These are phyloP conservation scores for Thecophora atra DNA, from an alignment of 2,888 invertebrate species.

Conservation along the genomic window DNA sequence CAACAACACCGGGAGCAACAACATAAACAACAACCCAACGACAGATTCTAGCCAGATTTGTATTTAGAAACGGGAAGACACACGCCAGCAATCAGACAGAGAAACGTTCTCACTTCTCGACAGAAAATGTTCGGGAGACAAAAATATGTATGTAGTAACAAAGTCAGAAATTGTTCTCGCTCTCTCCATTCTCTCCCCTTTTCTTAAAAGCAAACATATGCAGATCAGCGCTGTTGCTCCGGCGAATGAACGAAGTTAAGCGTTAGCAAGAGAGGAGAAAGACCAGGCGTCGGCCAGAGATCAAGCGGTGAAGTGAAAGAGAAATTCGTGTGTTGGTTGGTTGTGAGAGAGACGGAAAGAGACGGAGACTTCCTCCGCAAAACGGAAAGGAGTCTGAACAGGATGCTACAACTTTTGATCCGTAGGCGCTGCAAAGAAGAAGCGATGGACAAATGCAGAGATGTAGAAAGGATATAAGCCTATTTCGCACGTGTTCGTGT, in stretches of 20 bases:
- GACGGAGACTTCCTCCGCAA: too few species aligned
- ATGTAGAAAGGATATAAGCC: not conserved
- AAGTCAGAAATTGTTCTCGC: too few species aligned
- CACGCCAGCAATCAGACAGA: not conserved
- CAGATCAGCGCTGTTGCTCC: not conserved
- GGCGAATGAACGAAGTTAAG: constrained; percentile 6
- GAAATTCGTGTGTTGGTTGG: too few species aligned
- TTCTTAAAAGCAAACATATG: not conserved
- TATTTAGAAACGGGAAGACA: not conserved
- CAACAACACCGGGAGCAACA: not conserved
- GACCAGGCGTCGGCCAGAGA: not conserved
- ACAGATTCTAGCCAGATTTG: not conserved
- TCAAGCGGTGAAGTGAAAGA: too few species aligned
- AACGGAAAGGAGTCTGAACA: too few species aligned
- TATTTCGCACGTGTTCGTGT: constrained; percentile 20
- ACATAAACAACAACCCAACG: not conserved
- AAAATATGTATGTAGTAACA: too few species aligned
- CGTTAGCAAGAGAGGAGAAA: not conserved
- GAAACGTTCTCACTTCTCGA: not conserved
- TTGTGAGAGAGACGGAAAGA: not conserved
- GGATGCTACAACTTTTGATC: too few species aligned
- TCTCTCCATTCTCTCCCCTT: not conserved
- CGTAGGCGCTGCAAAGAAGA: too few species aligned
- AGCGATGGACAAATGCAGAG: not conserved
- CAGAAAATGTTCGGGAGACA: too few species aligned